Conservation (phyloP, 1,140 invertebrate species). For the Eubasilissa regina region DNA sequence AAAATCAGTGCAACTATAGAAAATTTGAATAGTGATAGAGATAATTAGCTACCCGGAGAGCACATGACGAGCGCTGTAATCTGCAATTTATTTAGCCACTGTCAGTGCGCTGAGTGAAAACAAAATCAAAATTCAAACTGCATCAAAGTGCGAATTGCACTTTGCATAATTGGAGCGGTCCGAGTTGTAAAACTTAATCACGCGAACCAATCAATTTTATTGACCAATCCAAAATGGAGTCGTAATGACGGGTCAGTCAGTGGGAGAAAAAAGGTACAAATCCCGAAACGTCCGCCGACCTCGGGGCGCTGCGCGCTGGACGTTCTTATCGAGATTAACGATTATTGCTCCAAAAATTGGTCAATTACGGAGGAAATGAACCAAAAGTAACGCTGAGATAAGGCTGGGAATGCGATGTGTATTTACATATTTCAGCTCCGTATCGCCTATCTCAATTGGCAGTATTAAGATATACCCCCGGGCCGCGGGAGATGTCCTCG, state of each 20-base stretch:
- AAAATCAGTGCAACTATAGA: too few relatives aligned
- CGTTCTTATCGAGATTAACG: slow-evolving; percentile 52
- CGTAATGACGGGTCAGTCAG: slow-evolving; percentile 44
- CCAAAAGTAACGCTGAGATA: slow-evolving; percentile 42
- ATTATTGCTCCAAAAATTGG: slow-evolving; percentile 51
- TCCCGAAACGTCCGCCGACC: slow-evolving; percentile 29
- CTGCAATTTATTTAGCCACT: background rate
- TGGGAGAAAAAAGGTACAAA: slow-evolving; percentile 37
- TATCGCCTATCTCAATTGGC: slow-evolving; percentile 30
- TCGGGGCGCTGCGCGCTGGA: slow-evolving; percentile 20
- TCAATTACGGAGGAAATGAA: slow-evolving; percentile 49
- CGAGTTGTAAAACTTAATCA: slow-evolving; percentile 58
- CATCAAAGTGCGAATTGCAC: slow-evolving; percentile 55
- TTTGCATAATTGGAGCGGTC: slow-evolving; percentile 51
- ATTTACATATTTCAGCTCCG: slow-evolving; percentile 32
- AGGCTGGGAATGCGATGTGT: slow-evolving; percentile 47
- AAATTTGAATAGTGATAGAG: too few relatives aligned
- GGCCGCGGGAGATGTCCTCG: slow-evolving; percentile 5
- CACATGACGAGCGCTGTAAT: too few relatives aligned
- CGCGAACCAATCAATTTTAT: slow-evolving; percentile 57
- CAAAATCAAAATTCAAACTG: slow-evolving; percentile 48
- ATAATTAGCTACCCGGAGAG: too few relatives aligned
- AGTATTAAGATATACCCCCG: slow-evolving; percentile 40
- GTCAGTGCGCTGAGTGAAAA: slow-evolving; percentile 21
- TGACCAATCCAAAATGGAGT: slow-evolving; percentile 48